Evolutionary conservation across 1,140 invertebrate species (phyloP).

Genomic region (Phymastichus coffea): DNA sequence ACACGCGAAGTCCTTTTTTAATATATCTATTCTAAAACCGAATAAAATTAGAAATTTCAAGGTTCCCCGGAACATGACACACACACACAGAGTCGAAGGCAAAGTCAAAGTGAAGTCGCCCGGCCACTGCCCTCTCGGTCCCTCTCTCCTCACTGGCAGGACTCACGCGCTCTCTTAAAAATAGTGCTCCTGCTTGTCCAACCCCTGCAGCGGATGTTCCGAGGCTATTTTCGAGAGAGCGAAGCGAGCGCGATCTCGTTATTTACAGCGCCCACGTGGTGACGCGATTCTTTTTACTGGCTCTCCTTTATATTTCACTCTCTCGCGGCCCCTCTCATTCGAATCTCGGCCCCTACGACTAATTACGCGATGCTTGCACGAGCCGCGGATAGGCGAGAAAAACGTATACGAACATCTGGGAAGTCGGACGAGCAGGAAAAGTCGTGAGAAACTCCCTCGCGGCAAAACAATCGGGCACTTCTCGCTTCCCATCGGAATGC

Average conservation of each 20-base stretch:
- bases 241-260: constrained; percentile 6
- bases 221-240: constrained; percentile 40
- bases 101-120: no score
- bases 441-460: no score
- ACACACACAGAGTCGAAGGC: no score
- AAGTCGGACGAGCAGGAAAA: constrained; percentile 10
- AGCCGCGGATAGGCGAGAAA: neutral
- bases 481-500: no score
- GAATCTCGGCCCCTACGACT: no score
- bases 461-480: no score
- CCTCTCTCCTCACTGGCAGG: neutral
- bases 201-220: constrained; percentile 38
- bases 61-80: no score
- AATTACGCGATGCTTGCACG: no score
- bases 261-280: constrained; percentile 4
- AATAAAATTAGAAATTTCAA: no score
- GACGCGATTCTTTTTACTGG: neutral
- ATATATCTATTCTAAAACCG: no score
- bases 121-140: constrained; percentile 17
- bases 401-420: neutral
- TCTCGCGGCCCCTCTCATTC: neutral
- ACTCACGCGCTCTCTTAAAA: constrained; percentile 30
- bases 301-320: no score
- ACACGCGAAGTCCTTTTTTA: no score
- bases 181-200: constrained; percentile 36